Evolutionary conservation across 2,888 invertebrate species (phyloP).

Genomic region (Osmoderma eremita): DNA sequence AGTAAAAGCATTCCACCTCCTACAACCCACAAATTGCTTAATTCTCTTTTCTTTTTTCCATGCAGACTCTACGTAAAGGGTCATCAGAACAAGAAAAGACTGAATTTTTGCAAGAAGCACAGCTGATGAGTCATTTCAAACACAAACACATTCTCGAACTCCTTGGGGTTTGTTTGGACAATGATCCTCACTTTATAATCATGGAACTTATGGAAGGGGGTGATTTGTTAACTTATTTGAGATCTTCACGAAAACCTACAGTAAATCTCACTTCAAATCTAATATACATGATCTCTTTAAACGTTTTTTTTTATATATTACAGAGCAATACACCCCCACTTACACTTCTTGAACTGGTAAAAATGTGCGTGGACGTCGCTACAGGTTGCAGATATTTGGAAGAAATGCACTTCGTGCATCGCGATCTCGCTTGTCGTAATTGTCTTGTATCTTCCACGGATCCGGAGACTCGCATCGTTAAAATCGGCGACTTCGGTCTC

Average conservation of each 20-base stretch:
- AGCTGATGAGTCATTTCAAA: constrained; percentile 96
- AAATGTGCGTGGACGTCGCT: constrained; percentile 96
- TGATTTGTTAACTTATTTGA: constrained; percentile 89
- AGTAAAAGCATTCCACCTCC: constrained; percentile 63
- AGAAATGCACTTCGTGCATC: constrained; percentile 96
- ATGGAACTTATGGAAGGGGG: constrained; percentile 99
- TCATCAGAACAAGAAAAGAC: constrained; percentile 89
- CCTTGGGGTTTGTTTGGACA: constrained; percentile 93
- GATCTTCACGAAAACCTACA: constrained; percentile 80
- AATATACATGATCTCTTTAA: background rate
- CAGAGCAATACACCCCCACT: constrained; percentile 74
- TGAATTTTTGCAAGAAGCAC: constrained; percentile 96
- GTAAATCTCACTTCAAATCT: constrained; percentile 60
- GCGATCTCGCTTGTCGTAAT: constrained; percentile 95
- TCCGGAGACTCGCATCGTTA: constrained; percentile 81
- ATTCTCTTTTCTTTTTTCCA: constrained; percentile 35
- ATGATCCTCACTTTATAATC: constrained; percentile 92
- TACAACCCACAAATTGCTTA: background rate
- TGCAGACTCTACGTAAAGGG: constrained; percentile 88
- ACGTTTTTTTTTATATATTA: background rate
- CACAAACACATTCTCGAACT: constrained; percentile 94
- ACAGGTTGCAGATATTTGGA: constrained; percentile 95
- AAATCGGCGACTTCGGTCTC: constrained; percentile 96
- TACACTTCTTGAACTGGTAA: constrained; percentile 83
- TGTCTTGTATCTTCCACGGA: constrained; percentile 85